Conservation (phyloP, 2,797 vertebrate species). For the Hyperoplus lanceolatus region DNA sequence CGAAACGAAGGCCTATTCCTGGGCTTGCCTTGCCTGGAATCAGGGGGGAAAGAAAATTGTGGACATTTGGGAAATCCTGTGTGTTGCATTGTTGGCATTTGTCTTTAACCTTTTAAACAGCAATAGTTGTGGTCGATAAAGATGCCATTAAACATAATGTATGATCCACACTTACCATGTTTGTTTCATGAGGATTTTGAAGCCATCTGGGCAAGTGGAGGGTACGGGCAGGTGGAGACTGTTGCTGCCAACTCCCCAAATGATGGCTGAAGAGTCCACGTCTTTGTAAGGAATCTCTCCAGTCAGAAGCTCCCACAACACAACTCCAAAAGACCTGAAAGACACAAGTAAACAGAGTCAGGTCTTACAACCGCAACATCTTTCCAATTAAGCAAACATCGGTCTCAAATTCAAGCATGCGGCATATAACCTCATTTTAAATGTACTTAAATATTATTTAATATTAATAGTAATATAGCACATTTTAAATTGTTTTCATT, state of each 20-base stretch:
- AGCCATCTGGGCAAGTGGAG: slow-evolving; percentile 97
- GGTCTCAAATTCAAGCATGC: neutral
- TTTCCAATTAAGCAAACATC: neutral
- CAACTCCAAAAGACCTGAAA: slow-evolving; percentile 98
- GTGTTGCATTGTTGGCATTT: neutral
- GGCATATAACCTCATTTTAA: neutral
- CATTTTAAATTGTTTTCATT: neutral
- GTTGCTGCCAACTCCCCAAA: slow-evolving; percentile 99
- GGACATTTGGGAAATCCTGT: neutral
- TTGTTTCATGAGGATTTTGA: slow-evolving; percentile 99
- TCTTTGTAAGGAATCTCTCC: slow-evolving; percentile 99
- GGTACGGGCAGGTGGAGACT: slow-evolving; percentile 98
- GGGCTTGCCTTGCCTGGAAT: slow-evolving; percentile 95
- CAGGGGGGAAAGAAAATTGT: neutral
- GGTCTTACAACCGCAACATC: neutral
- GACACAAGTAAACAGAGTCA: slow-evolving; percentile 9
- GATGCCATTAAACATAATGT: neutral
- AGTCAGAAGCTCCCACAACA: slow-evolving; percentile 97
- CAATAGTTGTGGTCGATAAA: neutral
- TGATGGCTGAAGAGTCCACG: slow-evolving; percentile 98
- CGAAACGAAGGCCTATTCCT: slow-evolving; percentile 97
- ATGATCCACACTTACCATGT: slow-evolving; percentile 89
- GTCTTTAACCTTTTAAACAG: neutral
- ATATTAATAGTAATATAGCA: neutral
- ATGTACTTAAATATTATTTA: neutral